Conservation (phyloP, 30 jellyfish, hydroid and myxozoan species). For the Aurelia coerulea region DNA sequence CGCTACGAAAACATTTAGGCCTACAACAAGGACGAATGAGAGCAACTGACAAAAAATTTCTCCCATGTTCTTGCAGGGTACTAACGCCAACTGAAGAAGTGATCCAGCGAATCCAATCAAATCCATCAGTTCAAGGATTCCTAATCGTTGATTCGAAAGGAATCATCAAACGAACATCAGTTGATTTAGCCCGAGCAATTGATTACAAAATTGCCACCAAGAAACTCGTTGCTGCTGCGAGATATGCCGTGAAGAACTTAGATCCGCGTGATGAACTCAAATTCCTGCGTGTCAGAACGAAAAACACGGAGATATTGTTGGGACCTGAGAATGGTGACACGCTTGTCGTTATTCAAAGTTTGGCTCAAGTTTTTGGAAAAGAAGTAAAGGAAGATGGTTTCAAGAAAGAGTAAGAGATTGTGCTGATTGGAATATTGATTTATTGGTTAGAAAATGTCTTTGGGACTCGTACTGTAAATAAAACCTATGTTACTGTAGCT, state of each 20-base stretch:
- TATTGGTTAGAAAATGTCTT: too few relatives aligned
- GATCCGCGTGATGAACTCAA: conserved; percentile 84
- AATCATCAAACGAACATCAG: conserved; percentile 63
- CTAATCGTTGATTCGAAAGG: conserved; percentile 72
- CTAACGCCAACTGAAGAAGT: conserved; percentile 65
- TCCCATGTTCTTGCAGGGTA: conserved; percentile 20
- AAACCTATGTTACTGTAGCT: too few relatives aligned
- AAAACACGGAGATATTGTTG: conserved; percentile 63
- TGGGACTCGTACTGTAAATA: too few relatives aligned
- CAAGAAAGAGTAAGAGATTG: conserved; percentile 30
- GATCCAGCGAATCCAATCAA: conserved; percentile 61
- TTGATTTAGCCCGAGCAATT: conserved; percentile 62
- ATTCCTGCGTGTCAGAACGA: conserved; percentile 69
- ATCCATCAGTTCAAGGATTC: conserved; percentile 73
- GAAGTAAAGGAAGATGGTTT: conserved; percentile 48
- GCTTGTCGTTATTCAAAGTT: conserved; percentile 69
- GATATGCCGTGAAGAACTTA: conserved; percentile 67
- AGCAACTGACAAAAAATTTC: too few relatives aligned
- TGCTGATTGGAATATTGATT: too few relatives aligned
- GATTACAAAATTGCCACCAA: conserved; percentile 70
- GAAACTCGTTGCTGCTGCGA: conserved; percentile 67
- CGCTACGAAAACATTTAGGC: too few relatives aligned
- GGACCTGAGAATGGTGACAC: conserved; percentile 77
- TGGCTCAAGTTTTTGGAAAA: conserved; percentile 27
- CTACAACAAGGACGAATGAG: too few relatives aligned